Evolutionary conservation across 2,113 vertebrate genomes (phyloP).

Genomic region (Petaurus breviceps): DNA sequence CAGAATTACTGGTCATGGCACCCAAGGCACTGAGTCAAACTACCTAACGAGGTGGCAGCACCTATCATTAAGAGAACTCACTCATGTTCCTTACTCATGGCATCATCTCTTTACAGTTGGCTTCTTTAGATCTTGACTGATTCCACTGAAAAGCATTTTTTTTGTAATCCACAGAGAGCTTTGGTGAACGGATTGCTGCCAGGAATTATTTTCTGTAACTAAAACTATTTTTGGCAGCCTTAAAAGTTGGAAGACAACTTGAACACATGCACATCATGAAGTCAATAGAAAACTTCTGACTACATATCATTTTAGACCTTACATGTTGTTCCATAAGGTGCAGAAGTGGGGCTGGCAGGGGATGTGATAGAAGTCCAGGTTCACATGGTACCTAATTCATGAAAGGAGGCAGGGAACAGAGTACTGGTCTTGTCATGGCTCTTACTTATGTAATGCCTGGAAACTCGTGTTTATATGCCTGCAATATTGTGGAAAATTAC

Average conservation of each 20-base stretch:
- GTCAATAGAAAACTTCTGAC: not conserved
- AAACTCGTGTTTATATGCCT: not conserved
- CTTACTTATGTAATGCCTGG: not conserved
- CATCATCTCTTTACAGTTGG: slow-evolving; percentile 10
- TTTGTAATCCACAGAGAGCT: slow-evolving; percentile 17
- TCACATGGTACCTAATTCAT: not conserved
- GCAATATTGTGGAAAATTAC: no score
- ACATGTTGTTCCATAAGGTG: not conserved
- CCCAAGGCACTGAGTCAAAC: slow-evolving; percentile 59
- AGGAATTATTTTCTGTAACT: slow-evolving; percentile 50
- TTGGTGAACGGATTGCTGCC: not conserved
- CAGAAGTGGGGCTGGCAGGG: not conserved
- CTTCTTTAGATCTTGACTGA: slow-evolving; percentile 23
- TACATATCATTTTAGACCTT: not conserved
- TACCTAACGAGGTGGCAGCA: slow-evolving; percentile 44
- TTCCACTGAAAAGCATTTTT: slow-evolving; percentile 9
- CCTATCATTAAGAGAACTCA: not conserved
- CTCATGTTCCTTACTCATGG: not conserved
- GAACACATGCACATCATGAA: slow-evolving; percentile 31
- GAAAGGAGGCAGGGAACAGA: not conserved
- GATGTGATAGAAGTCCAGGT: not conserved
- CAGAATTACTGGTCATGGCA: slow-evolving; percentile 43
- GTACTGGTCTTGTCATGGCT: not conserved
- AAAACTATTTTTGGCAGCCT: slow-evolving; percentile 21
- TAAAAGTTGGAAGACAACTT: slow-evolving; percentile 30